Base-by-base conservation (phyloP, 2,888 invertebrate species). In the Zaprionus bogoriensis region DNA sequence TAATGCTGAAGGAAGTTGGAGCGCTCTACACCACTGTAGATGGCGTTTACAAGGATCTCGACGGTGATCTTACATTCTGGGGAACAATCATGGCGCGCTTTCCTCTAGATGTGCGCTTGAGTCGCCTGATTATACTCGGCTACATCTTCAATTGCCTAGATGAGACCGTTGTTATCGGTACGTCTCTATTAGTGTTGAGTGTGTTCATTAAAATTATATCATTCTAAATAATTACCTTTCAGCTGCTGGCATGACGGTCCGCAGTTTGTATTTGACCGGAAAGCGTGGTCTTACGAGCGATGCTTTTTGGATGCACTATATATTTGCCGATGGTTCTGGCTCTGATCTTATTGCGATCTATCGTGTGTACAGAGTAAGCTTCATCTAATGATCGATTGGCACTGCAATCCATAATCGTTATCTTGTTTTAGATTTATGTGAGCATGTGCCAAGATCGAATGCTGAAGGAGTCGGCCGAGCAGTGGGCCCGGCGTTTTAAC, bases 31-130 rank as follows among this genome's bases (percentile, higher is more conserved):
- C 93, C 27, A 93, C 93, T 0, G 89, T 92, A 0, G 91, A 93
- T 32, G 93, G 92, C 0, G 87, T 90, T 19, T 92, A 92, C 88
- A 89, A 90, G 12, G 83, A 91, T 0, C 91, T 93, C 10, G 98
- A 99, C 89, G 99, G 98, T 0, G 96, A 97, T 70, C 87, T 99
- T 42, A 98, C 98, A 0, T 95, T 94, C 89, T 91, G 98, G 74
- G 99, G 99, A 0, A 92, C 92, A 6, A 92, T 98, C 0, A 95
- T 98, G 94, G 94, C 96, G 0, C 91, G 92, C 36, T 90, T 99
- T 38, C 99, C 99, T 0, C 88, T 99, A 0, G 96, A 98, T 89
- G 94, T 97, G 23, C 93, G 93, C 57, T 90, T 97, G 3, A 93
- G 96, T 7, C 97, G 98, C 85, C 91, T 99, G 9, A 95, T 99